A percentile compares a stretch with the other conserved stretches of the same genome.
Conservation (phyloP, 2,113 vertebrate species). For the Isurus oxyrinchus region DNA sequence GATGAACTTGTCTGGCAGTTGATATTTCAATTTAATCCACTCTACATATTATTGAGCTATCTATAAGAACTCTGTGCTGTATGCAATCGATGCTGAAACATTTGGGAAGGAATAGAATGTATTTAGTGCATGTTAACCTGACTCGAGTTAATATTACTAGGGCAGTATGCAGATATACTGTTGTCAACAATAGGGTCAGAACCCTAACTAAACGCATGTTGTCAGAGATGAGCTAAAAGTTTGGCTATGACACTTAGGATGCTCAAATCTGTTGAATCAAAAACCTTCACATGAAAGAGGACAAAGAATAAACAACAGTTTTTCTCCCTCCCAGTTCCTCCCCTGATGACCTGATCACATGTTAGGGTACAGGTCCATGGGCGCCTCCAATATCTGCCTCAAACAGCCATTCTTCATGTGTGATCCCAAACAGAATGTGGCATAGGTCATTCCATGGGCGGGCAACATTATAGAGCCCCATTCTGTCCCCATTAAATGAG, state of each 20-base stretch:
- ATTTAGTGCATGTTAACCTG: background rate
- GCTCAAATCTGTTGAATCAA: background rate
- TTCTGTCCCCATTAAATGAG: background rate
- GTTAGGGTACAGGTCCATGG: background rate
- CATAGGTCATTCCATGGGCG: background rate
- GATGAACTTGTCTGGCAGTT: background rate
- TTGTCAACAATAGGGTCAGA: background rate
- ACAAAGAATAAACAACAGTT: background rate
- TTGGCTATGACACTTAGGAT: background rate
- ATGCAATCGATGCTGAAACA: background rate
- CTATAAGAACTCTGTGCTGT: background rate
- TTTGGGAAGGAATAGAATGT: background rate
- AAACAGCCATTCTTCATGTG: background rate
- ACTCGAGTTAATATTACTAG: background rate
- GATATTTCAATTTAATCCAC: background rate
- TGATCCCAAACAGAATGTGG: background rate
- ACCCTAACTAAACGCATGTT: background rate
- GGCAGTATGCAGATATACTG: background rate
- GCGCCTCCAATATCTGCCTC: background rate
- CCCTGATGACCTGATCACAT: background rate
- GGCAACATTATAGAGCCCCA: background rate
- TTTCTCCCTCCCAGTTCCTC: background rate
- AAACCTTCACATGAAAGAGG: background rate
- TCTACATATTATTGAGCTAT: background rate
- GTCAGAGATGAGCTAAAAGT: background rate